phyloP scores from a whole-genome alignment of 2,113 vertebrate genomes.

The Mohoua ochrocephala region DNA sequence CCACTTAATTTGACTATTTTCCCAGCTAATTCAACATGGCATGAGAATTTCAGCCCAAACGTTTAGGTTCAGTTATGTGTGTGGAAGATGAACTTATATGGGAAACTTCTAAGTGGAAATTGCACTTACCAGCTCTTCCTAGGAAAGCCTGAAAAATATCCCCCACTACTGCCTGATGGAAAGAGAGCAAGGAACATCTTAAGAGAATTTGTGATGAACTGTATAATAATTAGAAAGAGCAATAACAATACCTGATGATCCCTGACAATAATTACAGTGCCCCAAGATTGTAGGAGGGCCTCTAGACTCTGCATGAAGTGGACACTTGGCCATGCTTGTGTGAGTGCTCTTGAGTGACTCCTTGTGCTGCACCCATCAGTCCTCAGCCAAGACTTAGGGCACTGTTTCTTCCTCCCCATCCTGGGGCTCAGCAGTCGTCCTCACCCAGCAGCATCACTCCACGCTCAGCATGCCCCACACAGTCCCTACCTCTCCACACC shows the following conservation, averaged over 20 bases:
- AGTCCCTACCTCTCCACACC: not conserved
- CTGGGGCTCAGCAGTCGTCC: not conserved
- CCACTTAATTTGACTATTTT: not conserved
- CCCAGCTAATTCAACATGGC: not conserved
- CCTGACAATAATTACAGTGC: not conserved
- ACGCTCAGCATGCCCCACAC: rapidly evolving
- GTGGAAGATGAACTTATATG: not conserved
- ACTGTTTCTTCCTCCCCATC: not conserved
- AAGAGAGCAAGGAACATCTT: not conserved
- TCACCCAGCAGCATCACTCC: not conserved
- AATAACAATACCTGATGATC: not conserved
- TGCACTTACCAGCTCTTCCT: not conserved
- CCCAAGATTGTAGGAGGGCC: not conserved
- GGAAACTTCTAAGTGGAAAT: not conserved
- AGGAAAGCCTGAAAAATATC: not conserved
- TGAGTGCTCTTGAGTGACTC: not conserved
- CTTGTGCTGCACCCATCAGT: not conserved
- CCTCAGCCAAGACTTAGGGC: not conserved
- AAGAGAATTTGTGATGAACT: not conserved
- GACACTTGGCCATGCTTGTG: not conserved
- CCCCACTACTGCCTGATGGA: not conserved
- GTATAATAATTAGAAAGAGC: not conserved
- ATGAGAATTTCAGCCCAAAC: not conserved
- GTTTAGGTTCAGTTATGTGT: not conserved
- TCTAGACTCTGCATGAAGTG: not conserved